phyloP scores from a whole-genome alignment of 2,797 vertebrate genomes.

The Leuciscus waleckii region DNA sequence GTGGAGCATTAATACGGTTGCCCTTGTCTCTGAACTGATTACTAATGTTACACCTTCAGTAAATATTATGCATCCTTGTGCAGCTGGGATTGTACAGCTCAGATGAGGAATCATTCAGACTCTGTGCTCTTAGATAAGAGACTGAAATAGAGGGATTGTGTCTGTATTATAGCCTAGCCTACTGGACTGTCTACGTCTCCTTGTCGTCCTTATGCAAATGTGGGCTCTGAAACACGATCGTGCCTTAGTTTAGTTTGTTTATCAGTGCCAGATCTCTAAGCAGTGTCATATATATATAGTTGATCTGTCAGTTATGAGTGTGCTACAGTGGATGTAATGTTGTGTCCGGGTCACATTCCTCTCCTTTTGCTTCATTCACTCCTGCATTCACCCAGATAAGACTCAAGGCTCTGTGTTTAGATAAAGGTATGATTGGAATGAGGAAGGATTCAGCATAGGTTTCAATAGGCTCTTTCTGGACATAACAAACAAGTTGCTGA shows the following conservation, averaged over 20 bases:
- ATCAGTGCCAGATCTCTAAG: not conserved
- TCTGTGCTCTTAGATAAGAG: not conserved
- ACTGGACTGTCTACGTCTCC: not conserved
- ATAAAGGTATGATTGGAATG: constrained; percentile 39
- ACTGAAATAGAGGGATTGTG: not conserved
- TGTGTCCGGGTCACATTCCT: constrained; percentile 1
- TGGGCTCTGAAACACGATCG: constrained; percentile 7
- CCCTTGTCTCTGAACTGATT: not conserved
- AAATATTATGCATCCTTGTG: not conserved
- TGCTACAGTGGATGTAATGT: not conserved
- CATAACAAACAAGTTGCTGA: not conserved
- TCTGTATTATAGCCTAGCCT: not conserved
- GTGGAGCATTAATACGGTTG: not conserved
- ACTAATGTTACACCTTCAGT: constrained; percentile 17
- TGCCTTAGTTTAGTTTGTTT: constrained; percentile 19
- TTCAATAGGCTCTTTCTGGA: not conserved
- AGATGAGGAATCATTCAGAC: not conserved
- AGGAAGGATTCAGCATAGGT: constrained; percentile 5
- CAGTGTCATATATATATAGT: not conserved
- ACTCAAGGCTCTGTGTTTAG: not conserved
- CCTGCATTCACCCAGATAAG: constrained; percentile 8
- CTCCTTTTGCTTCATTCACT: not conserved
- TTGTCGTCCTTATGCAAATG: not conserved
- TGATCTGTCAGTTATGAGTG: not conserved
- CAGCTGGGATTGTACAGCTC: constrained; percentile 16